phyloP scores from a whole-genome alignment of 2,888 invertebrate species.

The Sipha maydis region DNA sequence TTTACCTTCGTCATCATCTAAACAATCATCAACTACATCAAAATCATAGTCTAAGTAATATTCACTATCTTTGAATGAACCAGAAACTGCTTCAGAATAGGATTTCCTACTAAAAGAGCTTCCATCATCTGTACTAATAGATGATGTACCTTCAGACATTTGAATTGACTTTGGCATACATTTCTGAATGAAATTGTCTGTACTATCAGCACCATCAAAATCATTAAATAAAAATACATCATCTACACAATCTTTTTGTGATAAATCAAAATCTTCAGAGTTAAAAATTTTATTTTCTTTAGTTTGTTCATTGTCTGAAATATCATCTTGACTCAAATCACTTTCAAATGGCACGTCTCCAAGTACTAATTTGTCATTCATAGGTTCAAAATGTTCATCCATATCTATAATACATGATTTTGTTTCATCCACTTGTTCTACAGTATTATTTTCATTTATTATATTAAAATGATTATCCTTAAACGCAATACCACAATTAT shows the following conservation, averaged over 20 bases:
- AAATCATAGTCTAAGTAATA: conserved; percentile 46
- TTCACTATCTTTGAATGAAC: conserved; percentile 31
- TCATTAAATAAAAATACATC: conserved; percentile 33
- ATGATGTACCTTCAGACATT: conserved; percentile 27
- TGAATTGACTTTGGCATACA: conserved; percentile 12
- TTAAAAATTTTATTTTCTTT: background rate
- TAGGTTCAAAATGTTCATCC: conserved; percentile 48
- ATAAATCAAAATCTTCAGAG: background rate
- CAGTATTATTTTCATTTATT: background rate
- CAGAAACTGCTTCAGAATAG: conserved; percentile 45
- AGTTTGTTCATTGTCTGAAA: conserved; percentile 40
- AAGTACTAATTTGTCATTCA: conserved; percentile 59
- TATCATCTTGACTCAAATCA: conserved; percentile 32
- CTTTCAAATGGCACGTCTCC: conserved; percentile 55
- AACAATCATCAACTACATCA: conserved; percentile 43
- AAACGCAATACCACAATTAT: conserved; percentile 30
- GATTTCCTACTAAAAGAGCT: conserved; percentile 49
- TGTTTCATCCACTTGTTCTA: background rate
- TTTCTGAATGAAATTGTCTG: conserved; percentile 34
- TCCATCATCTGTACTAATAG: conserved; percentile 53
- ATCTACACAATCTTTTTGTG: background rate
- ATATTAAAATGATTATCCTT: conserved; percentile 36
- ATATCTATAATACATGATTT: conserved; percentile 24
- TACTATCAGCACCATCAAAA: conserved; percentile 31
- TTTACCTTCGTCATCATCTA: conserved; percentile 39